A percentile compares a stretch with the other conserved stretches of the same genome.
Evolutionary conservation across 2,888 invertebrate species (phyloP).

Genomic region (Hypsopygia costalis): DNA sequence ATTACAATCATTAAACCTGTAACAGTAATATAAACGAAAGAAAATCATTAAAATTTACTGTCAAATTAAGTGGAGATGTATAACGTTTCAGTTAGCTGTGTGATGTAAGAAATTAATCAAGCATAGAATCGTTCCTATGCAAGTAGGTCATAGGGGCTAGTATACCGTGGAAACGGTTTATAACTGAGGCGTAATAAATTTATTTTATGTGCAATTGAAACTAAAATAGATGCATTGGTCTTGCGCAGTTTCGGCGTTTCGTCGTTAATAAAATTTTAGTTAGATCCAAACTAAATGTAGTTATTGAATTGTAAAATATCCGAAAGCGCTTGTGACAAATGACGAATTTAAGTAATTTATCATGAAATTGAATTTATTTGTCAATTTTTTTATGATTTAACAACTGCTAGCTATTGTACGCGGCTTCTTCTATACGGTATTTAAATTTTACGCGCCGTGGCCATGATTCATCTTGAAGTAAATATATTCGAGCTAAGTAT

Average conservation of each 20-base stretch:
- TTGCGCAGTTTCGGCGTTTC: conserved; percentile 27
- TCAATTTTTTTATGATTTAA: too few relatives aligned
- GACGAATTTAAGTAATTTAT: too few relatives aligned
- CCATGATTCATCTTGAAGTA: too few relatives aligned
- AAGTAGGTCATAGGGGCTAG: conserved; percentile 28
- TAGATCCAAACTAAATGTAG: too few relatives aligned
- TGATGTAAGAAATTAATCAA: conserved; percentile 3
- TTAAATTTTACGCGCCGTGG: too few relatives aligned
- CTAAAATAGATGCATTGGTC: conserved; percentile 56
- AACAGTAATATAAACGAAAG: background rate
- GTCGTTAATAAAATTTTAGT: background rate
- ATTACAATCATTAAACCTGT: background rate
- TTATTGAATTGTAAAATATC: too few relatives aligned
- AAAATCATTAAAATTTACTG: background rate
- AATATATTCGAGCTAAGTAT: too few relatives aligned
- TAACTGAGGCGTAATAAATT: conserved; percentile 57
- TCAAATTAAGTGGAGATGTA: background rate
- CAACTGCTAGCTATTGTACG: too few relatives aligned
- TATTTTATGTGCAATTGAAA: conserved; percentile 68
- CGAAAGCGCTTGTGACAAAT: too few relatives aligned
- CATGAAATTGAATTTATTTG: too few relatives aligned
- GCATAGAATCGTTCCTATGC: background rate
- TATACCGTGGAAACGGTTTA: conserved; percentile 35
- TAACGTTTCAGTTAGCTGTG: background rate
- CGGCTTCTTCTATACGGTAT: too few relatives aligned